Evolutionary conservation across 1,140 invertebrate genomes (phyloP), one percentile per base, ranked within the genome.

Genomic region (Bombus soroeensis): DNA sequence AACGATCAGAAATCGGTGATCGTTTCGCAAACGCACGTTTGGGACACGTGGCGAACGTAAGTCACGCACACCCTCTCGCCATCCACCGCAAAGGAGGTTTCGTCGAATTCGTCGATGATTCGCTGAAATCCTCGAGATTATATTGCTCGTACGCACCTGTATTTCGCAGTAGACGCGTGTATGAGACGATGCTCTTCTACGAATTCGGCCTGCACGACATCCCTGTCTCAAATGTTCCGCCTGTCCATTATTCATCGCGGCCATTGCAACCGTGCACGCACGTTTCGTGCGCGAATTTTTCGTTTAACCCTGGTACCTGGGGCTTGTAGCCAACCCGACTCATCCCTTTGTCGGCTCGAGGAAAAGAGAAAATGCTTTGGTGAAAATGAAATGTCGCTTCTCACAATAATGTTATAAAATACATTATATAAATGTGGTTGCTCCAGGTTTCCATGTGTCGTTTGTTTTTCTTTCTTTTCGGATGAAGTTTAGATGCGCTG

Each of bases 81-180:
- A 53, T 74, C 22, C 76, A 84, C 82, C 75, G 43, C 76, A 72
- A 72, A 85, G 53, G 37, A n/a, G 75, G 6, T 9, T 87, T 87
- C 86, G 75, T n/a, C 82, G 86, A 87, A 87, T 87, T 80, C 76
- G 64, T 47, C 70, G 82, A 66, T 28, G 68, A 85, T 84, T 87
- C 70, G 39, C 18, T 41, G 81, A 77, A 83, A 77, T 79, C n/a
- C 13, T 25, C 59, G 22, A 43, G 62, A 74, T 57, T 87, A 80
- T 87, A 85, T 87, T 84, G 37, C 66, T 37, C 6, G 6, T 39
- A 28, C 43, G 59, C 75, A 87, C 32, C 70, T 84, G 74, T 70
- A 83, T 71, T 76, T 86, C 74, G 66, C 59, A 43, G 80, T 72
- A 83, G 73, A 76, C 71, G 57, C 57, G 75, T 72, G 72, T n/a